phyloP scores from a whole-genome alignment of 2,888 invertebrate genomes.

The Thecocarcelia acutangulata region DNA sequence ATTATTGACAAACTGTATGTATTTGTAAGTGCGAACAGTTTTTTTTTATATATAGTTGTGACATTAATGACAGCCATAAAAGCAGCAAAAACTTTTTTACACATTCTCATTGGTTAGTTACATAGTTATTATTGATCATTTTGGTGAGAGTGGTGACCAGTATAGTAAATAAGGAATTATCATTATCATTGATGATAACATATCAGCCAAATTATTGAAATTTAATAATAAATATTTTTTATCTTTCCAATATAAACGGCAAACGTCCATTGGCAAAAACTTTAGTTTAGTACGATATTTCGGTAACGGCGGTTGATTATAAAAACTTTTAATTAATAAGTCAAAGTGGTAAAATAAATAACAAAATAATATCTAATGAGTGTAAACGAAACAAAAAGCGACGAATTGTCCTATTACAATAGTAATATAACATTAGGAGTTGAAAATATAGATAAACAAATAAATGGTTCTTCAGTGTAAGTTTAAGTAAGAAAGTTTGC shows the following conservation, averaged over 20 bases:
- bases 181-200: too few relatives aligned
- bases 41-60: too few relatives aligned
- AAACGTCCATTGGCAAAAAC: constrained; percentile 20
- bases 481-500: constrained; percentile 14
- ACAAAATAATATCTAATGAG: constrained; percentile 44
- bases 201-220: too few relatives aligned
- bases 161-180: too few relatives aligned
- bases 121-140: too few relatives aligned
- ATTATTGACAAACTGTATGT: too few relatives aligned
- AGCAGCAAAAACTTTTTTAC: too few relatives aligned
- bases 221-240: too few relatives aligned
- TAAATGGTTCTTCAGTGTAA: constrained; percentile 62
- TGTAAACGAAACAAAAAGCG: constrained; percentile 58
- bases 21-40: too few relatives aligned
- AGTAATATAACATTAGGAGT: constrained; percentile 68
- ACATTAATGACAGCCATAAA: too few relatives aligned
- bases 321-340: neutral
- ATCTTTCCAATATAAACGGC: constrained; percentile 41
- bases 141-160: too few relatives aligned
- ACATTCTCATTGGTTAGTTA: too few relatives aligned
- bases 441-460: constrained; percentile 35
- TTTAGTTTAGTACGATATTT: constrained; percentile 57
- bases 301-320: constrained; percentile 41
- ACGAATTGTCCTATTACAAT: constrained; percentile 69
- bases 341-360: constrained; percentile 8